These are phyloP conservation scores for Thunnus maccoyii DNA, from an alignment of 2,113 vertebrate species.

Conservation along the genomic window DNA sequence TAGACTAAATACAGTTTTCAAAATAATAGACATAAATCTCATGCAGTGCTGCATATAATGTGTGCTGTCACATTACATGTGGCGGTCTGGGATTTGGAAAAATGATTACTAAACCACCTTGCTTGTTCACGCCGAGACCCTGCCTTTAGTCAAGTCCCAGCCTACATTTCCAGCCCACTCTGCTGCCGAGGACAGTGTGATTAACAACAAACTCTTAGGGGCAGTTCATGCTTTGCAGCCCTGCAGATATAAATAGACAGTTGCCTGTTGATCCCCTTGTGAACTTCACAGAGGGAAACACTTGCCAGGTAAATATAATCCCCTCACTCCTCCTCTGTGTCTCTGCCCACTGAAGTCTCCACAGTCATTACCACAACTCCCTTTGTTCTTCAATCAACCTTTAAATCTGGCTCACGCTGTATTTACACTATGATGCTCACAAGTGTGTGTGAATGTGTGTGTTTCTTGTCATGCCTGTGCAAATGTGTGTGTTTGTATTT, in stretches of 20 bases:
- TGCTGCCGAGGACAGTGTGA: slow-evolving; percentile 9
- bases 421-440: slow-evolving; percentile 6
- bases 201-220: slow-evolving; percentile 11
- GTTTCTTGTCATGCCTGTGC: slow-evolving; percentile 9
- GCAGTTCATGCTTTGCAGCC: not conserved
- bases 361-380: slow-evolving; percentile 38
- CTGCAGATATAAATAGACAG: slow-evolving; percentile 40
- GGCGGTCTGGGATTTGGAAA: not conserved
- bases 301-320: slow-evolving; percentile 52
- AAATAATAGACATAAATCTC: too few species aligned
- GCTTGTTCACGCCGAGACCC: not conserved
- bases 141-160: not conserved
- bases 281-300: slow-evolving; percentile 35
- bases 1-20: too few species aligned
- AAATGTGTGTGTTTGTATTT: slow-evolving; percentile 38
- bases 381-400: slow-evolving; percentile 61
- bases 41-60: not conserved
- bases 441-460: slow-evolving; percentile 16
- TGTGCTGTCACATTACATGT: not conserved
- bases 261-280: slow-evolving; percentile 8
- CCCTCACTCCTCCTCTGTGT: slow-evolving; percentile 2
- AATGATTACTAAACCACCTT: not conserved
- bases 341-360: slow-evolving; percentile 8
- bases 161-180: not conserved
- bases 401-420: slow-evolving; percentile 36